Conservation (phyloP, 2,113 vertebrate species). For the Pristiophorus japonicus region DNA sequence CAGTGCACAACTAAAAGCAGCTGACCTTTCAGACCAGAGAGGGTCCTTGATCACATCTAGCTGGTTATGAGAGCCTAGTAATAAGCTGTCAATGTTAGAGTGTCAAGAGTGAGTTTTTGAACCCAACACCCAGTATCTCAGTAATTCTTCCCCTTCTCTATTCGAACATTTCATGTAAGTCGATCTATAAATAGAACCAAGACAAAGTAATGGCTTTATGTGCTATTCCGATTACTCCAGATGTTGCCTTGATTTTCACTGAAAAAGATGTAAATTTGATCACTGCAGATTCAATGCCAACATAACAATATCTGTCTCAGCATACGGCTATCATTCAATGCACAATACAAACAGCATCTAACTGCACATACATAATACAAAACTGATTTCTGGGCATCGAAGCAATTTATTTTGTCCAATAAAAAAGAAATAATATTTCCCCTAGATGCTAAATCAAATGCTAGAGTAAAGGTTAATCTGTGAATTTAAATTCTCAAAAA, state of each 20-base stretch:
- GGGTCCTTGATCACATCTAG: constrained; percentile 94
- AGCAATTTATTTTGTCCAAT: not conserved
- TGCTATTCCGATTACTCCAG: constrained; percentile 55
- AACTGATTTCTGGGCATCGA: not conserved
- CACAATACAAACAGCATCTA: not conserved
- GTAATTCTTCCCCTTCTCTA: constrained; percentile 47
- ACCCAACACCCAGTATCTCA: constrained; percentile 61
- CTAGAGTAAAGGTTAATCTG: not conserved
- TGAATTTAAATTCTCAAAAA: not conserved
- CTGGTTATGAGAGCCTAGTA: constrained; percentile 80
- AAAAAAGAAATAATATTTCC: not conserved
- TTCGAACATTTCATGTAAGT: constrained; percentile 55
- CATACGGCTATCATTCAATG: not conserved
- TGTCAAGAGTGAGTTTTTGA: constrained; percentile 72
- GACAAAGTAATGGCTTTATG: constrained; percentile 57
- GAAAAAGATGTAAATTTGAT: constrained; percentile 68
- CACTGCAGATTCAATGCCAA: constrained; percentile 60
- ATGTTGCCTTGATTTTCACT: constrained; percentile 68
- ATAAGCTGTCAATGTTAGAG: constrained; percentile 83
- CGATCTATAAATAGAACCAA: constrained; percentile 57
- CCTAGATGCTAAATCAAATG: not conserved
- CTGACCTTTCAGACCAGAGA: constrained; percentile 96
- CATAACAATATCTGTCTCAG: constrained; percentile 54
- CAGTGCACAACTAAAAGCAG: constrained; percentile 92
- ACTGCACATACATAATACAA: not conserved